phyloP scores from a whole-genome alignment of 2,113 vertebrate species.

The Ameiurus melas region DNA sequence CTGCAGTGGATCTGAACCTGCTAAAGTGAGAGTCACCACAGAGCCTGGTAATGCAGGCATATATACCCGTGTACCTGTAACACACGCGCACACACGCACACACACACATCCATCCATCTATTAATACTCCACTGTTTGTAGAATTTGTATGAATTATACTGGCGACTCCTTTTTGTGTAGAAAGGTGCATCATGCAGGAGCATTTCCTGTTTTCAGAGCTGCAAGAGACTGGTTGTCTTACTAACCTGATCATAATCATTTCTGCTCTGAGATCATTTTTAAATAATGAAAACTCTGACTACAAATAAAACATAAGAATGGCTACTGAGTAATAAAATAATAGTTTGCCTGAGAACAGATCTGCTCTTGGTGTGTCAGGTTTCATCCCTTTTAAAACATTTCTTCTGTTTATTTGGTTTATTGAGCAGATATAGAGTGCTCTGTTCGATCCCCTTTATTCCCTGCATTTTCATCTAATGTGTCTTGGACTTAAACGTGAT shows the following conservation, averaged over 20 bases:
- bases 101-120: background rate
- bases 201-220: background rate
- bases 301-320: background rate
- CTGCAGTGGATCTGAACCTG: slow-evolving; percentile 53
- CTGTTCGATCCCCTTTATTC: background rate
- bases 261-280: background rate
- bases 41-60: background rate
- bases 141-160: background rate
- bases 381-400: background rate
- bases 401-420: background rate
- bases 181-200: background rate
- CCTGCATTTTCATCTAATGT: background rate
- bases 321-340: background rate
- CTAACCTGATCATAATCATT: background rate
- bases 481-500: background rate
- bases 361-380: background rate
- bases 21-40: slow-evolving; percentile 52
- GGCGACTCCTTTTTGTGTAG: background rate
- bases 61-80: background rate
- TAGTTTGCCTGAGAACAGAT: background rate
- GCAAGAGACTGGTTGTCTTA: background rate
- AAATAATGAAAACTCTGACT: background rate
- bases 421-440: background rate
- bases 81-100: background rate
- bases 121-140: background rate